A percentile compares a stretch with the other conserved stretches of the same genome.
Conservation (phyloP, 2,797 vertebrate genomes). For the Premnoplex brunnescens region DNA sequence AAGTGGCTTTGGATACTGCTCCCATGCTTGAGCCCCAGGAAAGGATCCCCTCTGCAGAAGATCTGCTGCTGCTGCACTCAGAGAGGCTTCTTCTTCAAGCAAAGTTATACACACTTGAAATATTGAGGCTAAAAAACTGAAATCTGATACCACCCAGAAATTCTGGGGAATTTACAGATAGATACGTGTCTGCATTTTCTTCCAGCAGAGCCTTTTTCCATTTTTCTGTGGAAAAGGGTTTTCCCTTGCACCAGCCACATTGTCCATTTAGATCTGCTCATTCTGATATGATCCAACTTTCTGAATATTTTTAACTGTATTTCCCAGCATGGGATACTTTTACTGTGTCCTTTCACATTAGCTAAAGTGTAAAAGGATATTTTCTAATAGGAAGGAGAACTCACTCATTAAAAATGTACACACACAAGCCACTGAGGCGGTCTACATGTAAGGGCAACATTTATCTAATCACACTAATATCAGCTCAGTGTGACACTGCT, state of each 20-base stretch:
- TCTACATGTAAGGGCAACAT: constrained; percentile 15
- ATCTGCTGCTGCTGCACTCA: neutral
- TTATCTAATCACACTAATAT: constrained; percentile 52
- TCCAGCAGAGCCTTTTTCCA: neutral
- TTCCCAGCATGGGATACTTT: neutral
- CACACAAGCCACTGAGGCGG: neutral
- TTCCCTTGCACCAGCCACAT: neutral
- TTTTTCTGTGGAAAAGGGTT: neutral
- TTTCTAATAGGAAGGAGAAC: neutral
- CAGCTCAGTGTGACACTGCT: constrained; percentile 37
- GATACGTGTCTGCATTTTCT: neutral
- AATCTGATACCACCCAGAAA: neutral
- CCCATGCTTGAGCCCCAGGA: neutral
- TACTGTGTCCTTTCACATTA: neutral
- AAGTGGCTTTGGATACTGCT: neutral
- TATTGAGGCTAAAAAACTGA: neutral
- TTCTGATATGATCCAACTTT: neutral
- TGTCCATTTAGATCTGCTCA: neutral
- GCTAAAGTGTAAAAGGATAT: neutral
- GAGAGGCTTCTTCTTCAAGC: neutral
- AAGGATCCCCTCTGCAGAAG: neutral
- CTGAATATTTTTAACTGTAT: neutral
- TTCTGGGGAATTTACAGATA: neutral
- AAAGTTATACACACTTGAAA: neutral
- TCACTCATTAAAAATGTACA: neutral